Percentiles rank a stretch among this genome's conserved stretches.
phyloP scores from a whole-genome alignment of 2,113 vertebrate genomes.

The Ondatra zibethicus region DNA sequence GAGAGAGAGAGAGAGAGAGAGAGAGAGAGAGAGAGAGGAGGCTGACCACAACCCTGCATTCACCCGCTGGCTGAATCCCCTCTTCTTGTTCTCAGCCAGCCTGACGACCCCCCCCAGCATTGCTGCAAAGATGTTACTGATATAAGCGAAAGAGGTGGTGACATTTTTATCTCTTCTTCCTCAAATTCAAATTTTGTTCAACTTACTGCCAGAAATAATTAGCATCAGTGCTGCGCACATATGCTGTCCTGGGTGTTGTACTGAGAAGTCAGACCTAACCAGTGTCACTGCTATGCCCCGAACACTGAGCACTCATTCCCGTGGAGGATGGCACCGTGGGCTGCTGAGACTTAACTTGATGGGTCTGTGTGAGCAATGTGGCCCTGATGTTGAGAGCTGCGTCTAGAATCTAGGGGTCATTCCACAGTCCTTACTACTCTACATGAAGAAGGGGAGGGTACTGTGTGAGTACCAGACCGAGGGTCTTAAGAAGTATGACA shows the following conservation, averaged over 20 bases:
- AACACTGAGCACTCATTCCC: background rate
- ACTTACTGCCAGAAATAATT: background rate
- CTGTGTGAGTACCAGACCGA: background rate
- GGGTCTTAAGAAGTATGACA: background rate
- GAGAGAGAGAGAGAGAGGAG: background rate
- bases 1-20: background rate
- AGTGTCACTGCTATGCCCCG: accelerated
- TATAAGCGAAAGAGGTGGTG: accelerated
- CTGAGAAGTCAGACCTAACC: background rate
- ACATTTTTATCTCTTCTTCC: background rate
- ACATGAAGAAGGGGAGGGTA: no score
- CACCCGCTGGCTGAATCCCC: no score
- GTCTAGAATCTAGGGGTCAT: no score
- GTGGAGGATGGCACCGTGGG: accelerated
- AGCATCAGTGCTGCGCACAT: accelerated
- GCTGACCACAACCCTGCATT: accelerated
- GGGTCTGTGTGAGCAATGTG: accelerated
- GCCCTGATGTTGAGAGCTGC: background rate
- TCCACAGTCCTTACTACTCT: accelerated
- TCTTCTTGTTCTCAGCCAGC: no score
- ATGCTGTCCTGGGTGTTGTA: background rate
- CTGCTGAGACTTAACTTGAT: background rate
- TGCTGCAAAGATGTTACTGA: background rate
- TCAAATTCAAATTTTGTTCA: background rate
- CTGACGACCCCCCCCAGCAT: background rate